Evolutionary conservation across 1,140 invertebrate species (phyloP).

Genomic region (Drosophila dunni): DNA sequence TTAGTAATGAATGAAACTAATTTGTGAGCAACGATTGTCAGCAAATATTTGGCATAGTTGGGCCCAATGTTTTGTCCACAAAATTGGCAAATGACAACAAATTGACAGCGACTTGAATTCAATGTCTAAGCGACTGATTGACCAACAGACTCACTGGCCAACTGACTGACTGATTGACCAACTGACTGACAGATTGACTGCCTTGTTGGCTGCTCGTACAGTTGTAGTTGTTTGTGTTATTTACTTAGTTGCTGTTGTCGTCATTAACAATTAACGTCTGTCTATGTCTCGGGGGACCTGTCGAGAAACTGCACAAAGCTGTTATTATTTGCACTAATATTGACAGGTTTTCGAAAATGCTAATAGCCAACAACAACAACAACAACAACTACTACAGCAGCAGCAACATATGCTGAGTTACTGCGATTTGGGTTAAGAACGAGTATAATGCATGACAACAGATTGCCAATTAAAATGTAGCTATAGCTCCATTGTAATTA

Average conservation of each 20-base stretch:
- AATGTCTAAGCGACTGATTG: slow-evolving; percentile 29
- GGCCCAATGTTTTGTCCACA: slow-evolving; percentile 62
- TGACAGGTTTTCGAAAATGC: slow-evolving; percentile 81
- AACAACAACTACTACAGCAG: slow-evolving; percentile 9
- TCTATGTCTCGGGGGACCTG: slow-evolving; percentile 42
- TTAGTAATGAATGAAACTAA: slow-evolving; percentile 63
- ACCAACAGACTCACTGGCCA: slow-evolving; percentile 33
- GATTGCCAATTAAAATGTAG: slow-evolving; percentile 73
- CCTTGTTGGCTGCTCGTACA: slow-evolving; percentile 24
- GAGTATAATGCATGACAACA: slow-evolving; percentile 62
- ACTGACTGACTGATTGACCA: slow-evolving; percentile 34
- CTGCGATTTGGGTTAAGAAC: slow-evolving; percentile 79
- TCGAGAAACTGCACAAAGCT: slow-evolving; percentile 68
- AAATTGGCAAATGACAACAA: slow-evolving; percentile 55
- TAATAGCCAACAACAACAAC: slow-evolving; percentile 57
- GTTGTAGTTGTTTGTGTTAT: no score
- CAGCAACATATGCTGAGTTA: slow-evolving; percentile 48
- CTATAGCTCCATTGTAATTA: slow-evolving; percentile 70
- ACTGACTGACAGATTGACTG: slow-evolving; percentile 18
- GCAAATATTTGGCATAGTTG: slow-evolving; percentile 80
- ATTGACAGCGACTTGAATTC: slow-evolving; percentile 46
- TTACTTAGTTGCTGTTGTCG: slow-evolving; percentile 62
- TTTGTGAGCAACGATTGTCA: slow-evolving; percentile 57
- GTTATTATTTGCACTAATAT: slow-evolving; percentile 84
- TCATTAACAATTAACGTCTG: slow-evolving; percentile 80